Evolutionary conservation across 37 sponge, comb jelly and placozoan genomes (phyloP).

Genomic region (Ianthella basta): DNA sequence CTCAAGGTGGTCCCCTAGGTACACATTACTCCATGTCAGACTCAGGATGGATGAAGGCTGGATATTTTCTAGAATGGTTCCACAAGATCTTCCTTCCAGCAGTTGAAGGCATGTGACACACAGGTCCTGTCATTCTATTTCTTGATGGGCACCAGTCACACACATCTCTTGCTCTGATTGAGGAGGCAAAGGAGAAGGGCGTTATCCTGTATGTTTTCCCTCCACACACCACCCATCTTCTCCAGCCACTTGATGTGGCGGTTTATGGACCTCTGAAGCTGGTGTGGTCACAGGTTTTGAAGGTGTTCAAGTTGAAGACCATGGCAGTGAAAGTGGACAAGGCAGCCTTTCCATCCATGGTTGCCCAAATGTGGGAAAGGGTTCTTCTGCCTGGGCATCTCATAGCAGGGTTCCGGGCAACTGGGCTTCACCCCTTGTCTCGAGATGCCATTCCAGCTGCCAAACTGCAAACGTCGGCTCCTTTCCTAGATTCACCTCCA

Average conservation of each 20-base stretch:
- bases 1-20: slow-evolving; percentile 53
- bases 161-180: background rate
- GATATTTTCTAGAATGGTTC: slow-evolving; percentile 53
- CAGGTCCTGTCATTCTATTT: slow-evolving; percentile 16
- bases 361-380: background rate
- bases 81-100: slow-evolving; percentile 43
- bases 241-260: slow-evolving; percentile 42
- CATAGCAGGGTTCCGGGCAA: slow-evolving; percentile 24
- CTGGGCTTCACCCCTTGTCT: slow-evolving; percentile 30
- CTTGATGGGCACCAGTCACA: slow-evolving; percentile 12
- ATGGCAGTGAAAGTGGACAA: background rate
- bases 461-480: background rate
- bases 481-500: background rate
- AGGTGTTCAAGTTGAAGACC: background rate
- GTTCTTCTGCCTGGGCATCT: background rate
- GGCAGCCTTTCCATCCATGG: slow-evolving; percentile 8
- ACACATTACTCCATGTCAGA: slow-evolving; percentile 41
- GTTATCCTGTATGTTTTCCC: background rate
- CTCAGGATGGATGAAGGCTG: slow-evolving; percentile 66
- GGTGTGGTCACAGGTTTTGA: slow-evolving; percentile 24
- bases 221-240: background rate
- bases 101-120: no score
- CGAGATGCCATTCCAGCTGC: background rate
- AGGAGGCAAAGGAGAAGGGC: background rate
- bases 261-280: slow-evolving; percentile 22